Base-by-base conservation (phyloP, 1,140 invertebrate species). In the Drosophila teissieri region DNA sequence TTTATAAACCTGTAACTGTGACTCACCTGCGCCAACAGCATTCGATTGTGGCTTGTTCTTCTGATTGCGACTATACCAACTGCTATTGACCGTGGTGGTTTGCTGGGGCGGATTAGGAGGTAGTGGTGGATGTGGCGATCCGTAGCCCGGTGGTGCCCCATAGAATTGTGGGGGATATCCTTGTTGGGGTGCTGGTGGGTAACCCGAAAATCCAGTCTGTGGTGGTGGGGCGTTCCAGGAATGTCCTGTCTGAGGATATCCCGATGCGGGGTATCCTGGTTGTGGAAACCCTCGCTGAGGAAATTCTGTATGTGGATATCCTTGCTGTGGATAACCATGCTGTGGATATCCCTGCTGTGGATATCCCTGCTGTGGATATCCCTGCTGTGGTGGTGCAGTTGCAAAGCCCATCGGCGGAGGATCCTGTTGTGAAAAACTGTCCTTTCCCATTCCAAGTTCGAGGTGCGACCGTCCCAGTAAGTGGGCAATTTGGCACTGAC, bases 1-100 rank as follows among this genome's bases (percentile, higher is more conserved):
- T n/a, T 10, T 6, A 1, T 34, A 15, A 0, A 14, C 17, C 39
- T 10, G 11, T 34, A 2, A 11, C 15, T n/a, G 8, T 46, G 48
- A 69, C 77, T 70, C 51, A 88, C 84, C 84, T 36, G 68, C 80
- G 2, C 61, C 77, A 31, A 56, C 76, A 0, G 84, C 77, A 31
- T 88, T 89, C 0, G 80, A 77, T 57, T 88, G 84, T 2, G 84
- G 84, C 10, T 90, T 89, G 42, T 89, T 88, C 17, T 12, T 63
- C 6, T 84, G 73, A 49, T 69, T 89, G 12, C 76, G 70, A 27
- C 53, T 74, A 42, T 52, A 78, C 76, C 84, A 88, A 11, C 84
- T 63, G 0, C 5, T 31, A 19, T 39, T 34, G 1, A 45, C 46
- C 6, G 40, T 22, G 6, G 45, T n/a, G 7, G 42, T n/a, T 10